phyloP scores from a whole-genome alignment of 2,113 vertebrate genomes.

The Hemiscyllium ocellatum region DNA sequence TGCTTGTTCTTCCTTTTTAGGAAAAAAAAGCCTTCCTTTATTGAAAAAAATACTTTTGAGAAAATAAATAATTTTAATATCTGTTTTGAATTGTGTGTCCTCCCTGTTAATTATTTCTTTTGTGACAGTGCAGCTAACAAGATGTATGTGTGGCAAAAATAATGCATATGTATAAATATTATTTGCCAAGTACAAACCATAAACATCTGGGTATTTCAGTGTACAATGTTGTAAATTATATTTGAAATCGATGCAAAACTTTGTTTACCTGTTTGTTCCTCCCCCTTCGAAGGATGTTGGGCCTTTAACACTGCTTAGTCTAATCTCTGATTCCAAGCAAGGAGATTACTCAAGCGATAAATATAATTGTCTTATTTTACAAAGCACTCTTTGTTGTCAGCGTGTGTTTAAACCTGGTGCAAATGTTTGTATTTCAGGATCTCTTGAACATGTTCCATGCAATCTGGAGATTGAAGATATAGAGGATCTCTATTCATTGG shows the following conservation, averaged over 20 bases:
- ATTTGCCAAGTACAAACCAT: neutral
- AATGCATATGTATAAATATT: neutral
- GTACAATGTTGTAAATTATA: neutral
- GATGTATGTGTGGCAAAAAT: neutral
- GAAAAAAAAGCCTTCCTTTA: neutral
- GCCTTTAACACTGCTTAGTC: neutral
- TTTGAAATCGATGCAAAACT: neutral
- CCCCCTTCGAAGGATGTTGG: neutral
- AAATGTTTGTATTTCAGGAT: conserved; percentile 59
- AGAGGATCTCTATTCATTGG: conserved; percentile 90
- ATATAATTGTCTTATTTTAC: neutral
- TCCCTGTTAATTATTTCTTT: neutral
- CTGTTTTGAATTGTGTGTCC: neutral
- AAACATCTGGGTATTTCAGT: neutral
- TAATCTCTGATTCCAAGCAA: neutral
- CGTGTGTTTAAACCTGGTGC: neutral
- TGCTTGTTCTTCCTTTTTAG: neutral
- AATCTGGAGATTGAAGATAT: conserved; percentile 80
- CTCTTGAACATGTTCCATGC: conserved; percentile 76
- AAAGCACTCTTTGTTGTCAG: neutral
- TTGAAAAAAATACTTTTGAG: neutral
- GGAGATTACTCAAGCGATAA: neutral
- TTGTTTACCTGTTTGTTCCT: neutral
- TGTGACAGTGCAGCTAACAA: neutral
- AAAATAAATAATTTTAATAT: neutral